Base-by-base conservation (phyloP, 2,113 vertebrate genomes). In the Ranitomeya variabilis region DNA sequence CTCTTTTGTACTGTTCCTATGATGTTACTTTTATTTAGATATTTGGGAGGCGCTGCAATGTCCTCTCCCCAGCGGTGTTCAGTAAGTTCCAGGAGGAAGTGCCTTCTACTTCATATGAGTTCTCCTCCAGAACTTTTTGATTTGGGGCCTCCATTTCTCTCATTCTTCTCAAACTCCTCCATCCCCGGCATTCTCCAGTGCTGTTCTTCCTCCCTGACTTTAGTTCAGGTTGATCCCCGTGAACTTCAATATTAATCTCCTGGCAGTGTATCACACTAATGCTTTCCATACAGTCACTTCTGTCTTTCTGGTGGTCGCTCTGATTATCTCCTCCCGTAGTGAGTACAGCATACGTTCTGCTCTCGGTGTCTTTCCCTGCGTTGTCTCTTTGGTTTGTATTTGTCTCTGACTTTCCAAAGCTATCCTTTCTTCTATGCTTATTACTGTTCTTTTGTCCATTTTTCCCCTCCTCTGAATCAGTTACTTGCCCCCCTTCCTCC, bases 11-110 rank as follows among this genome's bases (percentile, higher is more conserved):
- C 19, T 52, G 31, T 52, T 19, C 8, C 45, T 76, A 52, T 76
- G 45, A 37, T 73, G 26, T 37, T 52, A 4, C 1, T 7, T 64
- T 31, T 67, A 21, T 67, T 86, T 83, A 88, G 18, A 76, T 73
- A 9, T 51, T 82, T 60, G 78, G 79, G 9, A 87, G 69, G 31
- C 26, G 64, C 2, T 62, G 67, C 55, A 76, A 57, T 8, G 37
- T n/a, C 37, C 37, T 45, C 37, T 45, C 37, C 37, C 37, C 37
- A n/a, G 13, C 16, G 52, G 71, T 54, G 15, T 45, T 45, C 64
- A 88, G 80, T 45, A 88, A 74, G 37, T 88, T 78, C 87, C 87
- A 88, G 21, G 80, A 66, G 6, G 87, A 88, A 59, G 21, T 62
- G 18, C 80, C 51, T 12, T 83, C 80, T 77, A 45, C 81, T 26